A percentile compares a stretch with the other conserved stretches of the same genome.
Evolutionary conservation across 1,140 invertebrate genomes (phyloP).

Genomic region (Coptotermes formosanus): DNA sequence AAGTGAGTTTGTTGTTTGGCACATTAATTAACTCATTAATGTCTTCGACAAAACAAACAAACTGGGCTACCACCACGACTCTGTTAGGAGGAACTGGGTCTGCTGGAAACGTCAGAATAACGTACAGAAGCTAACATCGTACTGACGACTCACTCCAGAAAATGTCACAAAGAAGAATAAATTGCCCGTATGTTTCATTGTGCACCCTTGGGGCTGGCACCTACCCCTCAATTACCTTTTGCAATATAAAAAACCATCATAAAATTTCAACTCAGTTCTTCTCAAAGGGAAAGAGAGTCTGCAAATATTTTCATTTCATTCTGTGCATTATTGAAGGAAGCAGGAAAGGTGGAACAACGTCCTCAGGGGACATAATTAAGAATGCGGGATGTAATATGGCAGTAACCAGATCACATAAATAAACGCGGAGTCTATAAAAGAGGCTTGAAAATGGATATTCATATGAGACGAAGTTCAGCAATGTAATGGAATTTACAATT

Average conservation of each 20-base stretch:
- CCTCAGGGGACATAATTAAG: conserved; percentile 2
- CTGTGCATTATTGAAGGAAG: background rate
- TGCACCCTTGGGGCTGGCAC: background rate
- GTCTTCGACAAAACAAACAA: too few relatives aligned
- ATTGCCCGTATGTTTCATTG: background rate
- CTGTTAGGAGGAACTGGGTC: too few relatives aligned
- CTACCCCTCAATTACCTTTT: background rate
- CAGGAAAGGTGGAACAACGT: background rate
- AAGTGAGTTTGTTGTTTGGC: too few relatives aligned
- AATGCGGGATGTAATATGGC: background rate
- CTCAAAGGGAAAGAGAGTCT: background rate
- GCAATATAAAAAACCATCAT: background rate
- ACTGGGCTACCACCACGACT: too few relatives aligned
- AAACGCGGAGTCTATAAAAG: background rate
- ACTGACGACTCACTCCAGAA: background rate
- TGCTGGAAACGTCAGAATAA: background rate
- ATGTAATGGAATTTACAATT: background rate
- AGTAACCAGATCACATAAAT: background rate
- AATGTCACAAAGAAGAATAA: background rate
- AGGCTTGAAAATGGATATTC: background rate
- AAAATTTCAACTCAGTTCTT: background rate
- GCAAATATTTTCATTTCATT: conserved; percentile 18
- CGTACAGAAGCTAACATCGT: background rate
- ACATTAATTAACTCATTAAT: too few relatives aligned
- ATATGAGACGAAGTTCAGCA: background rate